Conservation (phyloP, 1,140 invertebrate genomes). For the Pygmarrhopalites habei region DNA sequence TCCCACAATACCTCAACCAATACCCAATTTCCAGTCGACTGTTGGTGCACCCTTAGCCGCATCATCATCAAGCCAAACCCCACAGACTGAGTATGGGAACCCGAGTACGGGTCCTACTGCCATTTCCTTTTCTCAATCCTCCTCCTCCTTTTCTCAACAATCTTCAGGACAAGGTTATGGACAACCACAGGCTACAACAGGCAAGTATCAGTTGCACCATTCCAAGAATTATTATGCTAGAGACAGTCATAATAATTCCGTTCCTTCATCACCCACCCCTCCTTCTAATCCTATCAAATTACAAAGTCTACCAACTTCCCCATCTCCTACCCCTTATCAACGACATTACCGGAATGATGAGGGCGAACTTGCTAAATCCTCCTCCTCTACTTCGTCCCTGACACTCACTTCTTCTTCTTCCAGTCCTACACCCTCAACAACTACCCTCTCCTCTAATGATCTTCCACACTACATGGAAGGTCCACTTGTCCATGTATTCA, state of each 20-base stretch:
- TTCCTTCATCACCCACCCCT: background rate
- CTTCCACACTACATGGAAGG: background rate
- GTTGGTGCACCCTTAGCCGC: background rate
- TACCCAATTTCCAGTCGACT: constrained; percentile 8
- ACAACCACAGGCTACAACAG: constrained; percentile 20
- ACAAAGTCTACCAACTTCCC: background rate
- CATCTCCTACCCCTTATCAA: background rate
- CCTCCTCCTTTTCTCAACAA: constrained; percentile 10
- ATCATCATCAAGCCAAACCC: background rate
- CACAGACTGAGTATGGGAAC: constrained; percentile 17
- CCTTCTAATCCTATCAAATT: no score
- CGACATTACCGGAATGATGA: no score
- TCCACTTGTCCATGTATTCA: no score
- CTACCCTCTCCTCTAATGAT: background rate
- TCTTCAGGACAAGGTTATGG: constrained; percentile 22
- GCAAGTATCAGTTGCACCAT: constrained; percentile 23
- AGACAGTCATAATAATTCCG: constrained; percentile 27
- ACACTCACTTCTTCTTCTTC: constrained; percentile 6
- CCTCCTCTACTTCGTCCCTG: constrained; percentile 4
- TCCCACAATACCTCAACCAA: constrained; percentile 12
- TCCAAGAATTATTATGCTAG: constrained; percentile 27
- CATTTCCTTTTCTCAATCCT: background rate
- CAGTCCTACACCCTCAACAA: background rate
- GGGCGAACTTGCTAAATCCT: no score
- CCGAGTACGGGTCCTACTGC: constrained; percentile 3